These are phyloP conservation scores for Carduelis carduelis DNA, from an alignment of 2,797 vertebrate species.

Conservation along the genomic window DNA sequence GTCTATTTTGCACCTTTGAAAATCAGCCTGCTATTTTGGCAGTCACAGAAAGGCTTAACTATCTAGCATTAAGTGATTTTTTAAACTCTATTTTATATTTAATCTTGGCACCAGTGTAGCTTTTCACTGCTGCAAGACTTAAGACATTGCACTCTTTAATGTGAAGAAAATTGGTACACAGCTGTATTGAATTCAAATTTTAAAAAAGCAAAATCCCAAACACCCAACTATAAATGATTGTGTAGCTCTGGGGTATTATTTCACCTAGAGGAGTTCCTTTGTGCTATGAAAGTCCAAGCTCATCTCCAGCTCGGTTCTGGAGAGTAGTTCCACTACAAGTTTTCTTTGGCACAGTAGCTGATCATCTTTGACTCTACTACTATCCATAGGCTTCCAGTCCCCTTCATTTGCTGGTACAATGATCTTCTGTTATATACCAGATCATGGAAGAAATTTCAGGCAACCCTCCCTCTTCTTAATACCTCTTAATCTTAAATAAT, in stretches of 20 bases:
- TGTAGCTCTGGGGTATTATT: background rate
- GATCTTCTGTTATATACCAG: background rate
- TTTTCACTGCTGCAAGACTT: background rate
- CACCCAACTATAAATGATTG: background rate
- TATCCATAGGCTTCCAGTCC: background rate
- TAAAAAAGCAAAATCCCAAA: rapidly evolving
- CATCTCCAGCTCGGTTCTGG: background rate
- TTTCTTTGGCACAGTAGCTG: background rate
- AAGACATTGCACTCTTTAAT: background rate
- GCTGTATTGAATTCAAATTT: background rate
- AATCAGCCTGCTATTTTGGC: conserved; percentile 23
- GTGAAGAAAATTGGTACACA: background rate
- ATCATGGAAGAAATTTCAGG: background rate
- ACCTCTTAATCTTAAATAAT: background rate
- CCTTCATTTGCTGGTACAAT: background rate
- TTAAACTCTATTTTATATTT: background rate
- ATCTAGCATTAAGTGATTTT: background rate
- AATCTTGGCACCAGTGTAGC: background rate
- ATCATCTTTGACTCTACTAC: background rate
- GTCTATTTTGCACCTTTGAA: conserved; percentile 37
- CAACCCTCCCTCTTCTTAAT: background rate
- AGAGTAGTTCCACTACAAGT: rapidly evolving
- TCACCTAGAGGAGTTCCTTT: background rate
- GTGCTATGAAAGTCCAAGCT: background rate
- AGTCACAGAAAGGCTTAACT: background rate